Base-by-base conservation (phyloP, 2,888 invertebrate genomes). In the Choristoneura rosaceana region DNA sequence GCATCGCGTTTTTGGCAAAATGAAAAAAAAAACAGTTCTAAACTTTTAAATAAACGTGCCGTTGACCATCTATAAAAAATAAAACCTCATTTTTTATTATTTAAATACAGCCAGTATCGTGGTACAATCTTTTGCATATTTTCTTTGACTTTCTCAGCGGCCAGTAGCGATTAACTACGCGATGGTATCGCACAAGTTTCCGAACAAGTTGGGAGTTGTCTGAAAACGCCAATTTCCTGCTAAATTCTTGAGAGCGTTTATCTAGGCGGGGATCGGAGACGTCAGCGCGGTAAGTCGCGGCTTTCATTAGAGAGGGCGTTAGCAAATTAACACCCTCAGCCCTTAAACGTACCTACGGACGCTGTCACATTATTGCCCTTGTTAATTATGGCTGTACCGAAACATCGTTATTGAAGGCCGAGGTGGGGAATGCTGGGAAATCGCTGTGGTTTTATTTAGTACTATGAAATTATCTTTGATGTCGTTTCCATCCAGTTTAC, bases 301-400 rank as follows among this genome's bases (percentile, higher is more conserved):
- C 89, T 92, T 92, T 93, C 93, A 93, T 93, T 93, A 93, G 89
- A 93, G 89, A 87, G 85, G 87, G 88, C 85, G 91, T 91, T 88
- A 87, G 90, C 92, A 91, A 93, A 93, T 93, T 93, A 92, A 91
- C 93, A 90, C 93, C 92, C 92, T 89, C 82, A 73, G 68, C 68
- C 59, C 69, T 58, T 47, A 55, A 43, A 43, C 33, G 64, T 61
- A 41, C 64, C 58, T 62, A 62, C 69, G 69, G 69, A 81, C 79
- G 84, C 74, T 84, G 71, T 84, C 84, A 83, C 84, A 80, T 83
- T 84, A 85, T 84, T 81, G 83, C 83, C 79, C 79, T 85, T 86
- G 84, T 87, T 89, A 88, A 89, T 88, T 86, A 82, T 83, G 84
- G 65, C 25, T 38, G 68, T 76, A 75, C 74, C 76, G 75, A 70